Evolutionary conservation across 2,888 invertebrate species (phyloP).

Genomic region (Holacanthella duospinosa): DNA sequence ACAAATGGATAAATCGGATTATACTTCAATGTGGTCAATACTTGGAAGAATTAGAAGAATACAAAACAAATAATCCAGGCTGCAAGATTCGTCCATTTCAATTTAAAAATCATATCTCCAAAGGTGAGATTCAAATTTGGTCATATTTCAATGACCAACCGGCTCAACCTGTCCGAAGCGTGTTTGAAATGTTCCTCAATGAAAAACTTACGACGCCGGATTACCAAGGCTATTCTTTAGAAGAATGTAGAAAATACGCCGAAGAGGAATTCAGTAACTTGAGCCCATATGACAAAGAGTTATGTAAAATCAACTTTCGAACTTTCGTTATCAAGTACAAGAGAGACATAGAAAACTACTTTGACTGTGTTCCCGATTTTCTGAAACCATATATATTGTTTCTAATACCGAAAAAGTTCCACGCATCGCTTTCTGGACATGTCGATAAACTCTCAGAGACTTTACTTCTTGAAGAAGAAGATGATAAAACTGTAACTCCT

Average conservation of each 20-base stretch:
- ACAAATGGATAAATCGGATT: constrained; percentile 26
- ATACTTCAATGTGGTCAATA: constrained; percentile 18
- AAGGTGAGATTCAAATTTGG: constrained; percentile 31
- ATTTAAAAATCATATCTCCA: constrained; percentile 16
- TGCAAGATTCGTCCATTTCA: constrained; percentile 15
- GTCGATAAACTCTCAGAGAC: constrained; percentile 17
- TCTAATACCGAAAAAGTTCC: constrained; percentile 18
- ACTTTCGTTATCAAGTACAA: constrained; percentile 15
- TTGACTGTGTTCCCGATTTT: constrained; percentile 20
- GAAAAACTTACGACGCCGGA: constrained; percentile 16
- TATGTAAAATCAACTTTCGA: constrained; percentile 19
- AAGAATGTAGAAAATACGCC: constrained; percentile 14
- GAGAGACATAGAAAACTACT: constrained; percentile 18
- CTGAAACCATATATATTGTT: constrained; percentile 16
- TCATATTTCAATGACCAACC: constrained; percentile 24
- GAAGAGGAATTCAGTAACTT: constrained; percentile 18
- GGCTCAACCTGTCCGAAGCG: constrained; percentile 12
- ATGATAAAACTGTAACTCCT: not conserved
- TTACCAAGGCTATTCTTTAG: constrained; percentile 1
- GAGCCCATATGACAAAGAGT: constrained; percentile 16
- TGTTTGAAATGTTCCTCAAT: constrained; percentile 14
- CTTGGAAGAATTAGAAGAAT: constrained; percentile 17
- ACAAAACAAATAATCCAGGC: constrained; percentile 19
- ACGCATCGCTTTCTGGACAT: not conserved
- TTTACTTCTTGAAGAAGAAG: constrained; percentile 4